A percentile compares a stretch with the other conserved stretches of the same genome.
Conservation (phyloP, 2,797 vertebrate genomes). For the Microctenopoma lineatum region DNA sequence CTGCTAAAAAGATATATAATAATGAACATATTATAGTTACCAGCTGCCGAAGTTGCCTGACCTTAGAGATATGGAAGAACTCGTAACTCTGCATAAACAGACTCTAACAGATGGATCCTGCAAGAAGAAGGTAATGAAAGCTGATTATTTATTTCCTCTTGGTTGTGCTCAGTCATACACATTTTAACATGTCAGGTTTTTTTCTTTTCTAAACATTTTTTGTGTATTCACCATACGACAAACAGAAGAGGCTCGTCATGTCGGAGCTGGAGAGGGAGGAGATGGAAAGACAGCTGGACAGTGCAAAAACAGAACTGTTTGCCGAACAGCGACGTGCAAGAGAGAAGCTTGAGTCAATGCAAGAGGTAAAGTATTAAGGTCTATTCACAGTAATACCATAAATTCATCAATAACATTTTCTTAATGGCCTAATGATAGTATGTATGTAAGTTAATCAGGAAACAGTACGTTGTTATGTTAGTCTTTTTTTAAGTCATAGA, state of each 20-base stretch:
- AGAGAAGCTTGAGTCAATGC: constrained; percentile 72
- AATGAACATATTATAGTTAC: constrained; percentile 62
- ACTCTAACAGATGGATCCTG: constrained; percentile 28
- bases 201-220: background rate
- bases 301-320: constrained; percentile 79
- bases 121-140: constrained; percentile 45
- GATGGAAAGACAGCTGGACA: constrained; percentile 77
- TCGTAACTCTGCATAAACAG: constrained; percentile 26
- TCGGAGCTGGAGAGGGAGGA: constrained; percentile 79
- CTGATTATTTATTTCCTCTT: background rate
- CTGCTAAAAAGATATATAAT: constrained; percentile 10
- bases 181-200: background rate
- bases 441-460: too few species aligned
- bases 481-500: too few species aligned
- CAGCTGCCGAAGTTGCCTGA: constrained; percentile 68
- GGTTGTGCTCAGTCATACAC: background rate
- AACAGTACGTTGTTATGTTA: too few species aligned
- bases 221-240: constrained; percentile 21
- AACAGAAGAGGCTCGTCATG: constrained; percentile 36
- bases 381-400: background rate
- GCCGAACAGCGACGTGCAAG: constrained; percentile 73
- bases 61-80: constrained; percentile 56
- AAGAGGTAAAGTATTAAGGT: constrained; percentile 68
- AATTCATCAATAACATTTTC: background rate
- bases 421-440: too few species aligned